Base-by-base conservation (phyloP, 2,113 vertebrate species). In the Calidris pugnax region DNA sequence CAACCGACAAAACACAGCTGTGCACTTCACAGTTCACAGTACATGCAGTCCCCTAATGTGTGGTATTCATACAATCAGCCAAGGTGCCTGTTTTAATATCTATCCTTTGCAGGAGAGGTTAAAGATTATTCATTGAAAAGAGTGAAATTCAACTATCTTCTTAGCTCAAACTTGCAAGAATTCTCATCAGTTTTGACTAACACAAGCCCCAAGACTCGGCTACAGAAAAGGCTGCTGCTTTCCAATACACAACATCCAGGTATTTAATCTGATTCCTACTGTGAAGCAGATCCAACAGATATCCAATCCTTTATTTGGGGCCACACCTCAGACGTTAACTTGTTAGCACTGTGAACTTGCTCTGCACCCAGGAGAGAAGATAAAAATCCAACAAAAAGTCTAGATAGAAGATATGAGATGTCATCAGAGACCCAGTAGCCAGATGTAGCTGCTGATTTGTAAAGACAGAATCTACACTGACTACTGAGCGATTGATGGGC, bases 371-470 rank as follows among this genome's bases (percentile, higher is more conserved):
- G 97, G 93, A 98, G 96, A 98, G 92, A 96, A 97, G 95, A 97
- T 93, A 95, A 95, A 98, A 94, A 92, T 97, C 87, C 90, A 92
- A 94, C 83, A 97, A 92, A 50, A 92, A 50, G 77, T 90, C 96
- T 63, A 83, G 94, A 95, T 14, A 96, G 98, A 98, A 98, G 98
- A 90, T 86, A 95, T 30, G 97, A 98, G 97, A 98, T 98, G 98
- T 98, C 98, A 98, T 98, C 98, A 98, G 99, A 99, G 99, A 99
- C 99, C 99, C 99, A 99, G 99, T 99, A 99, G 99, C 99, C 99
- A 99, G 99, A 99, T 99, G 99, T 99, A 99, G 99, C 99, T 99
- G 98, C 99, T 99, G 99, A 99, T 98, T 98, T 98, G 96, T 95
- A 97, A 98, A 95, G 94, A 99, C 99, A 99, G 99, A 98, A 99